These are phyloP conservation scores for Eristalinus aeneus DNA, from an alignment of 2,888 invertebrate genomes.

Conservation along the genomic window DNA sequence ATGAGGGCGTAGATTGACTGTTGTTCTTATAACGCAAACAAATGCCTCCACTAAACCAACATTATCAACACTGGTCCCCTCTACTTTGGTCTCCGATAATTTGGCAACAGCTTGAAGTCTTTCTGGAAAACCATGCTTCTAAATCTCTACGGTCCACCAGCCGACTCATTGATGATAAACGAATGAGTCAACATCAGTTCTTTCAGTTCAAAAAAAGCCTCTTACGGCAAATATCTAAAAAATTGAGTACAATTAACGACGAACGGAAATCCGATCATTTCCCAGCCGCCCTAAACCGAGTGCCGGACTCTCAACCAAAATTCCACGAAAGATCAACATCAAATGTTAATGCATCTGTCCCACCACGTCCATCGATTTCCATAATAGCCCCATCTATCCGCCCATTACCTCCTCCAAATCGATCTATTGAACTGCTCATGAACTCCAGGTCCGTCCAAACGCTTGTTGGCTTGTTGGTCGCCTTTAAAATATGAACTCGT, in stretches of 20 bases:
- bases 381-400: constrained; percentile 44
- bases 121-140: no score
- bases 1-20: no score
- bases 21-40: no score
- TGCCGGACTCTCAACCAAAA: neutral
- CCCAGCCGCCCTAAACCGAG: neutral
- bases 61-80: no score
- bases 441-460: constrained; percentile 24
- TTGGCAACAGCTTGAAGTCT: no score
- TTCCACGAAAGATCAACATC: neutral
- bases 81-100: no score
- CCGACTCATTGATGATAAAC: neutral
- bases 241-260: neutral
- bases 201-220: neutral
- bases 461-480: constrained; percentile 11
- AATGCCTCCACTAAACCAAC: no score
- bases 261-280: neutral
- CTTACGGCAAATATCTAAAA: neutral
- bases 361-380: constrained; percentile 33
- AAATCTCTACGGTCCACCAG: neutral
- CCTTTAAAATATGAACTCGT: constrained; percentile 57
- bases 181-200: no score
- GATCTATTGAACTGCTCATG: constrained; percentile 30
- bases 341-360: neutral
- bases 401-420: constrained; percentile 6